Evolutionary conservation across 2,888 invertebrate species (phyloP).

Genomic region (Pantelozetes paolii): DNA sequence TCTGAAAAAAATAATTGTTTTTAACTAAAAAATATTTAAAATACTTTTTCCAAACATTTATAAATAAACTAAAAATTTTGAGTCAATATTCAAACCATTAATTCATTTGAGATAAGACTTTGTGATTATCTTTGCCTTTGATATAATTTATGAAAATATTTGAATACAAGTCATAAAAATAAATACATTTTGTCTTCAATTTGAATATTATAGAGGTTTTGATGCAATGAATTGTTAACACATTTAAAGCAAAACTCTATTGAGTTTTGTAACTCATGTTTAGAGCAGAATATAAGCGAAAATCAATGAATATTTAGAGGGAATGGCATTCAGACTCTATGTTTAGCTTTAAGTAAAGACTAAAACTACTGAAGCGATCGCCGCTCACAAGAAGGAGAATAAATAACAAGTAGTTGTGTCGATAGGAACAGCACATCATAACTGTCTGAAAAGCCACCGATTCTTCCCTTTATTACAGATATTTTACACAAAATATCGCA

Average conservation of each 20-base stretch:
- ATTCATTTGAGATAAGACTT: no score
- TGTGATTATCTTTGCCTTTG: no score
- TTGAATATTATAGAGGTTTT: no score
- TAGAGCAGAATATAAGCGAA: neutral
- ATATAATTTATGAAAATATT: no score
- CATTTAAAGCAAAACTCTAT: neutral
- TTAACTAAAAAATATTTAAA: no score
- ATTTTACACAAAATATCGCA: neutral
- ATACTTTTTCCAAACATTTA: no score
- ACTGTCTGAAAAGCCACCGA: neutral
- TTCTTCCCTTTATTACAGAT: neutral
- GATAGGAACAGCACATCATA: slow-evolving; percentile 7
- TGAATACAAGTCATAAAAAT: no score
- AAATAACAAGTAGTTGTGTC: neutral
- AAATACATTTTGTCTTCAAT: no score
- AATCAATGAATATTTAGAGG: slow-evolving; percentile 6
- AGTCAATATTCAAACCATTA: no score
- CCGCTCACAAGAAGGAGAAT: neutral
- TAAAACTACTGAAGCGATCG: neutral
- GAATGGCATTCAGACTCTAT: neutral
- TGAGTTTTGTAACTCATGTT: neutral
- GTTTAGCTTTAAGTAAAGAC: neutral
- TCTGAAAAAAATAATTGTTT: no score
- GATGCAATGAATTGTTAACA: no score
- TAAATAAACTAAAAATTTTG: no score